Conservation (phyloP, 2,888 invertebrate genomes). For the Cistogaster globosa region DNA sequence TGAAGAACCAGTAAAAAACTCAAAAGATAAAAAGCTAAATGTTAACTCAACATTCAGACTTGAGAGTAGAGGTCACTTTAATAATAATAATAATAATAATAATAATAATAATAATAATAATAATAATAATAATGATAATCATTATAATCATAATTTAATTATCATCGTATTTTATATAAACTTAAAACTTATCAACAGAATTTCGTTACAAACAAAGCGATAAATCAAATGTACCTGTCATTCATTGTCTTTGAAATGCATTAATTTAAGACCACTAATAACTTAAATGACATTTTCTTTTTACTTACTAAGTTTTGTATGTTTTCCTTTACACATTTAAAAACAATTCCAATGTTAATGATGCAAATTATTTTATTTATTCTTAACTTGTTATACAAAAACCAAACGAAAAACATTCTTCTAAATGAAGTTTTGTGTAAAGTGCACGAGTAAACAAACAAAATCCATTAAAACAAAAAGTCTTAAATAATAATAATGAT, state of each 20-base stretch:
- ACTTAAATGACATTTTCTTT: not conserved
- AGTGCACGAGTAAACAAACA: slow-evolving; percentile 12
- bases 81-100: no score
- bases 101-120: no score
- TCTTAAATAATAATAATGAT: slow-evolving; percentile 14
- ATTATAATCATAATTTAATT: no score
- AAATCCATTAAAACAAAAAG: slow-evolving; percentile 25
- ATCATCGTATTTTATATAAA: no score
- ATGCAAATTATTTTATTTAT: slow-evolving; percentile 41
- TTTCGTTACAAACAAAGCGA: not conserved
- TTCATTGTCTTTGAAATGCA: not conserved
- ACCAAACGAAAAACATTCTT: not conserved
- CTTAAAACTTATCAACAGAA: not conserved
- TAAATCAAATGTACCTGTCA: not conserved
- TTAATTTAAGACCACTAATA: not conserved
- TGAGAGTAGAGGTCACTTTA: no score
- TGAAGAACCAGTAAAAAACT: no score
- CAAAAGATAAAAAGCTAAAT: no score
- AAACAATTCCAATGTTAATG: slow-evolving; percentile 27
- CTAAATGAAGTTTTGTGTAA: slow-evolving; percentile 1
- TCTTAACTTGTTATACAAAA: slow-evolving; percentile 10
- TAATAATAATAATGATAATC: no score
- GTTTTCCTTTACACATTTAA: not conserved
- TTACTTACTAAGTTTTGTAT: not conserved
- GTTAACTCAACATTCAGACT: no score